Evolutionary conservation across 2,113 vertebrate genomes (phyloP).

Genomic region (Beaufortia kweichowensis): DNA sequence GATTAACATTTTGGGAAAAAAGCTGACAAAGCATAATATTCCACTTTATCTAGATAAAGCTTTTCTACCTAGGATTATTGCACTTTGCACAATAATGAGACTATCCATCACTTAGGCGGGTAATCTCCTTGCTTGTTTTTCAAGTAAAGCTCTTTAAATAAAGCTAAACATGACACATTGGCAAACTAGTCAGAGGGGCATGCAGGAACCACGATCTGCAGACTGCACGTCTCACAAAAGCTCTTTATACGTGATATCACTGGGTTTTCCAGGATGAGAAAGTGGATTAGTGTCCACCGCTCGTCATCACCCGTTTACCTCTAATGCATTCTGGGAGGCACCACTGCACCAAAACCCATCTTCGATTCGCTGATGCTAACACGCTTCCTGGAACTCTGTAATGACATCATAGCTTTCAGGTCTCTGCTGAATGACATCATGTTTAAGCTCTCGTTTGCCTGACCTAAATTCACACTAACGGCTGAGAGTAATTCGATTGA

Average conservation of each 20-base stretch:
- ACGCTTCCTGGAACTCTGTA: slow-evolving; percentile 38
- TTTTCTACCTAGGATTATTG: background rate
- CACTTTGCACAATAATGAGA: background rate
- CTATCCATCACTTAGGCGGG: background rate
- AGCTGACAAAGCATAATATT: slow-evolving; percentile 23
- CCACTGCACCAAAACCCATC: slow-evolving; percentile 5
- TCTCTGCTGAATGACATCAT: slow-evolving; percentile 46
- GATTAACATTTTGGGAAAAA: background rate
- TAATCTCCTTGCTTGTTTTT: slow-evolving; percentile 25
- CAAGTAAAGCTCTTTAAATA: slow-evolving; percentile 31
- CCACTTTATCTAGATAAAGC: slow-evolving; percentile 6
- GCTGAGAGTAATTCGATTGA: background rate
- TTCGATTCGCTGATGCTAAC: slow-evolving; percentile 34
- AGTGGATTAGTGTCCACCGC: slow-evolving; percentile 18
- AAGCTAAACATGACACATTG: slow-evolving; percentile 36
- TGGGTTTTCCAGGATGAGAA: slow-evolving; percentile 28
- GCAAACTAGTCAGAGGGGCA: slow-evolving; percentile 35
- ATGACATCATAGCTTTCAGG: slow-evolving; percentile 44
- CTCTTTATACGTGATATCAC: slow-evolving; percentile 39
- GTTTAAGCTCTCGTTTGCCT: slow-evolving; percentile 2
- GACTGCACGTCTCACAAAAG: slow-evolving; percentile 13
- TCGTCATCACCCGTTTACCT: slow-evolving; percentile 8
- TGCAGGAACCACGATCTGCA: slow-evolving; percentile 41
- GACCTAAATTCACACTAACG: slow-evolving; percentile 26
- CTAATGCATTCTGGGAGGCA: slow-evolving; percentile 20